phyloP scores from a whole-genome alignment of 92 coral and sea anemone genomes.

The Zoanthus gigantus region DNA sequence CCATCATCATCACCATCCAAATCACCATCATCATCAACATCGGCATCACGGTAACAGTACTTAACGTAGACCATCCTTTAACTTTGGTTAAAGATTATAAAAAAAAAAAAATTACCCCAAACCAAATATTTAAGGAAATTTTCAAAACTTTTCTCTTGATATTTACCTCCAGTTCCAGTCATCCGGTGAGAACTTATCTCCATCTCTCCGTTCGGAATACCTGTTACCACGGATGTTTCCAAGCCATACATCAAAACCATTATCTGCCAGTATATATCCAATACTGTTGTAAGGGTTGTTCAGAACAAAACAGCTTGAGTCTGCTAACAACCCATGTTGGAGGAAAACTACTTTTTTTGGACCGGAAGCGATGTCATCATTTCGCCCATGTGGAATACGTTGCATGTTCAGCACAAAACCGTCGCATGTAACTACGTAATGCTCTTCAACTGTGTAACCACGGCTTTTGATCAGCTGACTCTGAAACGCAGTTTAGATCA shows the following conservation, averaged over 20 bases:
- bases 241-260: constrained; percentile 94
- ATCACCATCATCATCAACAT: too few relatives aligned
- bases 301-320: constrained; percentile 85
- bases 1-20: too few relatives aligned
- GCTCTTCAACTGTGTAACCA: constrained; percentile 91
- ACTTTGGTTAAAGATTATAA: too few relatives aligned
- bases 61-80: too few relatives aligned
- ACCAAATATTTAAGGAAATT: too few relatives aligned
- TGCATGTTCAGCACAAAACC: constrained; percentile 86
- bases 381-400: constrained; percentile 87
- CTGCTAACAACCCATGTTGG: constrained; percentile 90
- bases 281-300: constrained; percentile 75
- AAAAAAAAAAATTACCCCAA: too few relatives aligned
- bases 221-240: constrained; percentile 91
- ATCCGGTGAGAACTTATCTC: neutral
- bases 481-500: constrained; percentile 35
- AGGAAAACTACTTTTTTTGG: constrained; percentile 79
- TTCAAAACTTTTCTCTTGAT: too few relatives aligned
- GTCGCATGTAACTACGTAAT: constrained; percentile 83
- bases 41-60: too few relatives aligned
- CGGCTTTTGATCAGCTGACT: constrained; percentile 82
- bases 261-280: constrained; percentile 83
- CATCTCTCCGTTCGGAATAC: constrained; percentile 62
- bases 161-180: constrained; percentile 22
- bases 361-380: constrained; percentile 1